Evolutionary conservation across 2,797 vertebrate species (phyloP).

Genomic region (Momotus momota): DNA sequence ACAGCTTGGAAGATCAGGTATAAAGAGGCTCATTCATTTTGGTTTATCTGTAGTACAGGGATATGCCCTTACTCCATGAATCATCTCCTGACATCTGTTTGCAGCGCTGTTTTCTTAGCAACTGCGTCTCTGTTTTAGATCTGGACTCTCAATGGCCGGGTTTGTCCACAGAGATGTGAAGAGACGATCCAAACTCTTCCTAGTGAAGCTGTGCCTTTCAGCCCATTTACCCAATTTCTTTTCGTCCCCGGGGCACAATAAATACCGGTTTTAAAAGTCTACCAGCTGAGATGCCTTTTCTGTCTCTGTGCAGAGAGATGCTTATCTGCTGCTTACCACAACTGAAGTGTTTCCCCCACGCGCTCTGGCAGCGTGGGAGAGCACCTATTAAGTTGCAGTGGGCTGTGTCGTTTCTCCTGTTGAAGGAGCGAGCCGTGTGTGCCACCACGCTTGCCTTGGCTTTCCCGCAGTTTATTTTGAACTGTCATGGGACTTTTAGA

Average conservation of each 20-base stretch:
- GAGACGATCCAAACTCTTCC: not conserved
- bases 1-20: conserved; percentile 56
- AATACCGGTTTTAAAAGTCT: not conserved
- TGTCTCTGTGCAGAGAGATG: not conserved
- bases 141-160: conserved; percentile 11
- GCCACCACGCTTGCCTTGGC: not conserved
- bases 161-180: not conserved
- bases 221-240: not conserved
- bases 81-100: conserved; percentile 66
- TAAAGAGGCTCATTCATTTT: conserved; percentile 47
- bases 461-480: not conserved
- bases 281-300: conserved; percentile 27
- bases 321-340: conserved; percentile 38
- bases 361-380: not conserved
- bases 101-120: conserved; percentile 75
- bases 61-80: conserved; percentile 56
- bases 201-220: not conserved
- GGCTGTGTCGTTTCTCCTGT: not conserved
- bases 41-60: conserved; percentile 62
- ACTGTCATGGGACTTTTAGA: not conserved
- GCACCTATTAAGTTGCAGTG: not conserved
- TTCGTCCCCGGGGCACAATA: not conserved
- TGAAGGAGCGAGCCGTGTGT: not conserved
- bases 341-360: not conserved
- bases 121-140: conserved; percentile 60